Evolutionary conservation across 2,888 invertebrate species (phyloP).

Genomic region (Brenthis ino): DNA sequence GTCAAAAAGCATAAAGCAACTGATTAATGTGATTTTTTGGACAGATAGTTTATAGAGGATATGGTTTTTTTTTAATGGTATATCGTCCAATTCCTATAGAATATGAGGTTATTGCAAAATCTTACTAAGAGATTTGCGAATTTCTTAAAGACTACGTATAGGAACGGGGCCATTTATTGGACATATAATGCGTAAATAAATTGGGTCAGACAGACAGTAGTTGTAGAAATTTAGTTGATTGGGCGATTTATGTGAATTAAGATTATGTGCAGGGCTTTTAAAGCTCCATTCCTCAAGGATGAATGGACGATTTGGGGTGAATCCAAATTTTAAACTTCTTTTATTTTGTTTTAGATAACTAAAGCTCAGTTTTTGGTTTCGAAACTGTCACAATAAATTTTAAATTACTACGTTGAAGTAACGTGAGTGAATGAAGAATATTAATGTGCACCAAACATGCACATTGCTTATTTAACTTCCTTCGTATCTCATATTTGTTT

Average conservation of each 20-base stretch:
- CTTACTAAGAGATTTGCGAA: too few relatives aligned
- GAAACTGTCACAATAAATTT: slow-evolving; percentile 35
- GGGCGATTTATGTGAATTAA: slow-evolving; percentile 51
- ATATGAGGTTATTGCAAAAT: too few relatives aligned
- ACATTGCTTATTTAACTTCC: too few relatives aligned
- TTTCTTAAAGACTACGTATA: neutral
- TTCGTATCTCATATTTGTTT: too few relatives aligned
- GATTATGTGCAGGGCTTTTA: slow-evolving; percentile 53
- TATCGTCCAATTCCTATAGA: too few relatives aligned
- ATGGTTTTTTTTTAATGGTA: too few relatives aligned
- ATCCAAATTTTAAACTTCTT: slow-evolving; percentile 54
- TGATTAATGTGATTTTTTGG: too few relatives aligned
- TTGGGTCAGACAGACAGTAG: slow-evolving; percentile 5
- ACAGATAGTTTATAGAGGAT: too few relatives aligned
- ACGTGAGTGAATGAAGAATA: too few relatives aligned
- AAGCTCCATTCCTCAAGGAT: slow-evolving; percentile 60
- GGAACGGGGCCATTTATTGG: too few relatives aligned
- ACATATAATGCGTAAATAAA: slow-evolving; percentile 14
- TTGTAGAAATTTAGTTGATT: slow-evolving; percentile 57
- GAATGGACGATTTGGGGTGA: slow-evolving; percentile 57
- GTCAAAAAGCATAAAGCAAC: too few relatives aligned
- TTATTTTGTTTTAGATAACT: slow-evolving; percentile 50
- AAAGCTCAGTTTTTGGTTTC: slow-evolving; percentile 42
- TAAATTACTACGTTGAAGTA: slow-evolving; percentile 5
- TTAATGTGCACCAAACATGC: too few relatives aligned